A percentile compares a stretch with the other conserved stretches of the same genome.
These are phyloP conservation scores for Lonchura striata DNA, from an alignment of 2,113 vertebrate genomes.

Conservation along the genomic window DNA sequence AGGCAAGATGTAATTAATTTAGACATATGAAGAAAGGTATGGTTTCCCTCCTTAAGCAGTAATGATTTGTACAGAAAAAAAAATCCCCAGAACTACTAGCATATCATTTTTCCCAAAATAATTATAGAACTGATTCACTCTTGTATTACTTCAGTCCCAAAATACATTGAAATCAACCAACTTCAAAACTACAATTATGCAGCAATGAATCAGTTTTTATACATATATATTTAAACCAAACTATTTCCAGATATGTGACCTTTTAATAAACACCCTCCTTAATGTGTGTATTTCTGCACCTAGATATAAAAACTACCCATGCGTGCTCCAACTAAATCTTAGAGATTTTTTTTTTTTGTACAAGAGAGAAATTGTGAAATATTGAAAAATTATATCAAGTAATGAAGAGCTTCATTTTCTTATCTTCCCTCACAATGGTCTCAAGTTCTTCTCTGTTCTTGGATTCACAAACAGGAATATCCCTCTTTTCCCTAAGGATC, in stretches of 20 bases:
- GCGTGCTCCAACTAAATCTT: not conserved
- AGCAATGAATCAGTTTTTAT: slow-evolving; percentile 6
- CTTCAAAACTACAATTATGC: slow-evolving; percentile 15
- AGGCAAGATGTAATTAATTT: slow-evolving; percentile 35
- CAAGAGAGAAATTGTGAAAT: not conserved
- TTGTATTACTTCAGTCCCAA: not conserved
- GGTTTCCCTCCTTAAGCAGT: not conserved
- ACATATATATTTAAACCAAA: slow-evolving; percentile 12
- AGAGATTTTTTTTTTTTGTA: not conserved
- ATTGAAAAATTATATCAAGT: not conserved
- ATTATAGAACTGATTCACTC: slow-evolving; percentile 3
- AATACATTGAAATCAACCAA: slow-evolving; percentile 38
- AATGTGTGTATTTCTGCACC: not conserved
- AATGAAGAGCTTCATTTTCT: not conserved
- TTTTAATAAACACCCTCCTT: not conserved
- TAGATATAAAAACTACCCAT: not conserved
- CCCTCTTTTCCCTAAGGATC: not conserved
- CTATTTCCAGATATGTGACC: not conserved
- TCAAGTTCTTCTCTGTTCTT: not conserved
- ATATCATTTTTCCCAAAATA: not conserved
- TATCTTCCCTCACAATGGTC: not conserved
- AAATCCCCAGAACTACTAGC: not conserved
- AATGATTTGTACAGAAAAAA: not conserved
- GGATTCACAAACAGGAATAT: not conserved
- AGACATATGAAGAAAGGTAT: slow-evolving; percentile 2